A percentile compares a stretch with the other conserved stretches of the same genome.
Conservation (phyloP, 2,888 invertebrate genomes). For the Tipula unca region DNA sequence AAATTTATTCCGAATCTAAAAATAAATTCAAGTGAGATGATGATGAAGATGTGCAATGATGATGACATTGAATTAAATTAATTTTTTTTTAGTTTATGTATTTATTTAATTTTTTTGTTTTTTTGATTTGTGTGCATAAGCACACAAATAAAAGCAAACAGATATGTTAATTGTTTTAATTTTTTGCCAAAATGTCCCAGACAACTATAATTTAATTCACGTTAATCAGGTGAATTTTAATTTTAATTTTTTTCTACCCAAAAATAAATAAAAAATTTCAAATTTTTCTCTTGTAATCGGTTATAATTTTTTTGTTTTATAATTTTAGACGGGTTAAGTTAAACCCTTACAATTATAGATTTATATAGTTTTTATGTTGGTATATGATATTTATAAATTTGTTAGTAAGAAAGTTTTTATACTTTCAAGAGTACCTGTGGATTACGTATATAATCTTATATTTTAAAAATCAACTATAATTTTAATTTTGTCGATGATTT, state of each 20-base stretch:
- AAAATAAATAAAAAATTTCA: neutral
- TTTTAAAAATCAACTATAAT: too few species aligned
- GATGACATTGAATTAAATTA: neutral
- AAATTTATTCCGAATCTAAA: neutral
- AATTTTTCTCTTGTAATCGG: neutral
- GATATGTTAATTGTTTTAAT: neutral
- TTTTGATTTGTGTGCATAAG: neutral
- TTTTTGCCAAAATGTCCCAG: neutral
- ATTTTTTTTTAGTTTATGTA: neutral
- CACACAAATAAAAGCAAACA: neutral
- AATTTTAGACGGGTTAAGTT: neutral
- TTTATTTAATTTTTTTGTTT: too few species aligned
- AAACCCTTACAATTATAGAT: neutral
- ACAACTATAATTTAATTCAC: slow-evolving; percentile 14
- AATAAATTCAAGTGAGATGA: neutral
- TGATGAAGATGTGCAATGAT: neutral
- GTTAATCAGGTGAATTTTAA: slow-evolving; percentile 8
- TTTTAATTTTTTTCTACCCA: neutral
- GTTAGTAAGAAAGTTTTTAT: too few species aligned
- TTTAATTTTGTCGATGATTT: too few species aligned
- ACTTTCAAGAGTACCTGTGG: too few species aligned
- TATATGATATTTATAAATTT: too few species aligned
- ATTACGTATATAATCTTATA: too few species aligned
- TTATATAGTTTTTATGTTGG: too few species aligned
- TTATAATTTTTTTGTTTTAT: neutral